Evolutionary conservation across 2,888 invertebrate species (phyloP).

Genomic region (Melinaea menophilus): DNA sequence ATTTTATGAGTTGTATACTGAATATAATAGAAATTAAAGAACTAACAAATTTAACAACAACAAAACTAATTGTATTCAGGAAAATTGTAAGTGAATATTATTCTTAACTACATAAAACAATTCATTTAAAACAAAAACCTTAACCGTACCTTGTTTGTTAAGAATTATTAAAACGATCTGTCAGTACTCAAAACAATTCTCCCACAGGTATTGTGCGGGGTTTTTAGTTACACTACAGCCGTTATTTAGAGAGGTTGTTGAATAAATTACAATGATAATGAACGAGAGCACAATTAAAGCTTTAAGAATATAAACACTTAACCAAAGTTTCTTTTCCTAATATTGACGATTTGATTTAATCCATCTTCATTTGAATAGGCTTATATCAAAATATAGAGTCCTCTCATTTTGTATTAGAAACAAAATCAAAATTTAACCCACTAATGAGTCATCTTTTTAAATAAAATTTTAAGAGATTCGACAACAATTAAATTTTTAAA

Average conservation of each 20-base stretch:
- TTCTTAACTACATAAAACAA: conserved; percentile 3
- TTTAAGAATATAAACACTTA: too few species aligned
- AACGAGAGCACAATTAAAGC: conserved; percentile 5
- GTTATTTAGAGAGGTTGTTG: conserved; percentile 21
- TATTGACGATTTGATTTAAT: too few species aligned
- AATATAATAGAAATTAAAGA: background rate
- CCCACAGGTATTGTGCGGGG: conserved; percentile 17
- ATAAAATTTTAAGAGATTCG: too few species aligned
- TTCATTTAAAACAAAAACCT: conserved; percentile 2
- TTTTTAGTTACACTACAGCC: conserved; percentile 25
- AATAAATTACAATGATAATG: conserved; percentile 30
- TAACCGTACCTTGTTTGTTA: background rate
- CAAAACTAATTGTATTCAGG: background rate
- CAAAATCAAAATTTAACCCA: too few species aligned
- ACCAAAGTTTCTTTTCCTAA: too few species aligned
- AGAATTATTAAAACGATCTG: conserved; percentile 7
- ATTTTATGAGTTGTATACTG: too few species aligned
- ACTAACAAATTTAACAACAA: background rate
- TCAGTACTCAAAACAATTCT: conserved; percentile 16
- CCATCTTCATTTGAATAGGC: too few species aligned
- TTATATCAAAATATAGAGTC: too few species aligned
- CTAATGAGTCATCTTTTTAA: too few species aligned
- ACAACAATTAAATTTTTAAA: too few species aligned
- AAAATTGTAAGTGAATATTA: background rate
- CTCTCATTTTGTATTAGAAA: too few species aligned